Percentiles rank a stretch among this genome's conserved stretches.
Evolutionary conservation across 2,797 vertebrate species (phyloP).

Genomic region (Todus mexicanus): DNA sequence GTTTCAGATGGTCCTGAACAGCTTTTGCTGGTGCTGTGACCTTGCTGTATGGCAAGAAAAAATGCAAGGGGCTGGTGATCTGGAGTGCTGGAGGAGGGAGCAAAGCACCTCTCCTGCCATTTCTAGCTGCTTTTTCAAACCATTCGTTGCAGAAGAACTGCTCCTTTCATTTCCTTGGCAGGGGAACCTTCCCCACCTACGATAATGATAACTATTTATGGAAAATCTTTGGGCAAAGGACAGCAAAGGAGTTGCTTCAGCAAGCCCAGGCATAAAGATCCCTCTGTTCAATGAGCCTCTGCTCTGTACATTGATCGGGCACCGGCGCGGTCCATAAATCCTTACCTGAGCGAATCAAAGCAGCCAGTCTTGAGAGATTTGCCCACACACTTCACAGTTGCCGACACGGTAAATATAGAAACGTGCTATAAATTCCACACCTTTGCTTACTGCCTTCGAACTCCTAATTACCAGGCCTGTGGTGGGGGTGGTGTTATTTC

Average conservation of each 20-base stretch:
- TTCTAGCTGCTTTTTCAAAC: background rate
- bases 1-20: background rate
- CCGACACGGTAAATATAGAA: background rate
- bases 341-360: background rate
- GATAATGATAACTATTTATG: conserved; percentile 7
- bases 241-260: background rate
- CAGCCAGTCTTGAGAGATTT: background rate
- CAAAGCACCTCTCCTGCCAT: background rate
- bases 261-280: background rate
- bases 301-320: background rate
- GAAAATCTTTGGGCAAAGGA: background rate
- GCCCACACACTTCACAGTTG: background rate
- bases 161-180: conserved; percentile 34
- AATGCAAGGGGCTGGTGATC: background rate
- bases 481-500: background rate
- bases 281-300: background rate
- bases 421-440: background rate
- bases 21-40: background rate
- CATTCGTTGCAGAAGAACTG: background rate
- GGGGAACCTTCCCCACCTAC: background rate
- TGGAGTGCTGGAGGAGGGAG: background rate
- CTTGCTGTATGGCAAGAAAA: background rate
- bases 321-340: background rate
- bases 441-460: background rate
- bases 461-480: background rate